phyloP scores from a whole-genome alignment of 2,113 vertebrate species.

The Scytalopus superciliaris region DNA sequence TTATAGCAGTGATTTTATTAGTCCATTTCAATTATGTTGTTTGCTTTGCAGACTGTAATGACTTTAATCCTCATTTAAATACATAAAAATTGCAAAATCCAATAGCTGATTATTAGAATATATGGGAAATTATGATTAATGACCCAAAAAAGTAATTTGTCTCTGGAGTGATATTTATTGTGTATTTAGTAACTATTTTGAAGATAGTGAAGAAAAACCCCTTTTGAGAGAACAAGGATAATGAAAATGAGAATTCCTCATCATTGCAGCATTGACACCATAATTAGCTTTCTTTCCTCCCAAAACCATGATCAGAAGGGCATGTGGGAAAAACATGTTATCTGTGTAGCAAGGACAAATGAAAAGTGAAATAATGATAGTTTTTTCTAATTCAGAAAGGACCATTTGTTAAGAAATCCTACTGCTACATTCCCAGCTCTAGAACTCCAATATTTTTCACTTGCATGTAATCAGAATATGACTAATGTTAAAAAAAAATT shows the following conservation, averaged over 20 bases:
- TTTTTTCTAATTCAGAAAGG: slow-evolving; percentile 26
- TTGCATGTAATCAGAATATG: not conserved
- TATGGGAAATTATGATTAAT: slow-evolving; percentile 34
- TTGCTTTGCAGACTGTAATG: slow-evolving; percentile 34
- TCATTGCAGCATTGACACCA: slow-evolving; percentile 34
- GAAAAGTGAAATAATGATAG: slow-evolving; percentile 2
- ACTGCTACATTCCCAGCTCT: not conserved
- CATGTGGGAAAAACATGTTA: not conserved
- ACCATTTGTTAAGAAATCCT: not conserved
- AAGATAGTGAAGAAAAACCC: slow-evolving; percentile 21
- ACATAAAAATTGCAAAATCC: not conserved
- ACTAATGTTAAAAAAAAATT: not conserved
- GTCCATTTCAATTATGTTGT: slow-evolving; percentile 8
- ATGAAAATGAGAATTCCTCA: slow-evolving; percentile 57
- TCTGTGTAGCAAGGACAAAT: slow-evolving; percentile 24
- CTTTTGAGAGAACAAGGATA: slow-evolving; percentile 33
- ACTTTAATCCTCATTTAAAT: slow-evolving; percentile 13
- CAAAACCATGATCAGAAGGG: not conserved
- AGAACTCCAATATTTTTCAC: not conserved
- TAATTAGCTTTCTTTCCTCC: slow-evolving; percentile 55
- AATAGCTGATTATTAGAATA: slow-evolving; percentile 9
- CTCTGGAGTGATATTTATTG: slow-evolving; percentile 30
- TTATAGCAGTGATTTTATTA: slow-evolving; percentile 32
- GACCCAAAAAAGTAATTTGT: slow-evolving; percentile 8
- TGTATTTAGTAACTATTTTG: slow-evolving; percentile 55